Base-by-base conservation (phyloP, 2,797 vertebrate genomes). In the Darevskia mixta region DNA sequence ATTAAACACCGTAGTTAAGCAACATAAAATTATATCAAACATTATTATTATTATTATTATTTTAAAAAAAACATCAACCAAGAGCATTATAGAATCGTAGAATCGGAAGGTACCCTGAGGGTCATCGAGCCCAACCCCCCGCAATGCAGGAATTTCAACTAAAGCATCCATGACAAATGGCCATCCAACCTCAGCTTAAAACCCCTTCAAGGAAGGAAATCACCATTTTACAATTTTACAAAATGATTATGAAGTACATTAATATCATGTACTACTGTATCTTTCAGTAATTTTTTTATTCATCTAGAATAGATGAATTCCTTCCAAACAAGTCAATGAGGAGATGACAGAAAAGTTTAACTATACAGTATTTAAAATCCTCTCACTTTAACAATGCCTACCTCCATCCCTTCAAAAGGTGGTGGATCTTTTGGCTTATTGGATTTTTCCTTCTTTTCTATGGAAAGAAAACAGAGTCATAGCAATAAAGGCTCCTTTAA, bases 401-500 rank as follows among this genome's bases (percentile, higher is more conserved):
- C 98, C 97, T 99, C 98, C 93, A 98, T 97, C 94, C 98, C 98
- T 94, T 98, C 96, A 95, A 98, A 98, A 0, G 97, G 96, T 69
- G 97, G 96, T 82, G 98, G 97, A 94, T 98, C 98, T 96, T 97
- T 97, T 49, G 98, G 97, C 55, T 98, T 98, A 84, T 94, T 96
- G 27, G 92, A 93, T 92, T 97, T 98, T 93, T 98, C 98, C 87
- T 97, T 97, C 90, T 97, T 98, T 92, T 98, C 98, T 99, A 90
- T 87, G 89, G 93, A 92, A 89, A 86, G 1, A 90, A 89, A 90
- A 93, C 20, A 89, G 0, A 1, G 79, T n/a, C 72, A 89, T 15
- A 88, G 58, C 66, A 89, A 89, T 69, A n/a, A 77, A 82, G 0
- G 29, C 0, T 0, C 5, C 67, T 0, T 89, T 2, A 8, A 29